Evolutionary conservation across 64 coral and sea anemone genomes (phyloP), one percentile per base, ranked within the genome.

Genomic region (Orbicella faveolata): DNA sequence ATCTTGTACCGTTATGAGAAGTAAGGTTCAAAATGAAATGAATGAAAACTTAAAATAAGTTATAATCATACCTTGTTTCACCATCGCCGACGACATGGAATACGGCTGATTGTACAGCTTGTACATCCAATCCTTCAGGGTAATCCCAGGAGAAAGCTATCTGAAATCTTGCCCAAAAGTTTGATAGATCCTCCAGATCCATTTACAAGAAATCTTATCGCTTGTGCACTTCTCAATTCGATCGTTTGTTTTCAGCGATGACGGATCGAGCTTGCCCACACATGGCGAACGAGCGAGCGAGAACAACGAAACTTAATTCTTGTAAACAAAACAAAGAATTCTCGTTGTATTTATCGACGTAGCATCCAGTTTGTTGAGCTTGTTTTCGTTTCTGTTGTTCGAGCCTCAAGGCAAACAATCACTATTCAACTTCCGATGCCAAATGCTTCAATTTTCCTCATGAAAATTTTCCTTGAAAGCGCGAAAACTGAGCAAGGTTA

Each of bases 101-200:
- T 17, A 98, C 96, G 2, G 94, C 94, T 10, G 94, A 82, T 57
- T 95, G 91, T 0, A 98, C 91, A 0, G 96, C 81, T 61, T 95
- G 93, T 68, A 98, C 23, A 55, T 98, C 96, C 67, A 83, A 75
- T 20, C 94, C 96, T 67, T 95, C 94, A 0, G 87, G 90, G 87
- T 98, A 98, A 73, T 95, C 94, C 96, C 93, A 98, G 7, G 96
- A 95, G 84, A 95, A 95, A 35, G 93, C 81, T 34, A 98, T 91
- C 25, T 92, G 91, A 93, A 95, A 98, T 89, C 92, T 84, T 41
- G 92, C 92, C 95, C 95, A 98, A 77, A 90, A 89, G 79, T 88
- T 94, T 2, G 92, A 86, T 63, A 98, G 73, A 68, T 88, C 92
- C 59, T 88, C 92, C 41, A 91, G 84, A 79, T 94, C 95, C 92